These are phyloP conservation scores for Bufo bufo DNA, from an alignment of 2,113 vertebrate species.

Conservation along the genomic window DNA sequence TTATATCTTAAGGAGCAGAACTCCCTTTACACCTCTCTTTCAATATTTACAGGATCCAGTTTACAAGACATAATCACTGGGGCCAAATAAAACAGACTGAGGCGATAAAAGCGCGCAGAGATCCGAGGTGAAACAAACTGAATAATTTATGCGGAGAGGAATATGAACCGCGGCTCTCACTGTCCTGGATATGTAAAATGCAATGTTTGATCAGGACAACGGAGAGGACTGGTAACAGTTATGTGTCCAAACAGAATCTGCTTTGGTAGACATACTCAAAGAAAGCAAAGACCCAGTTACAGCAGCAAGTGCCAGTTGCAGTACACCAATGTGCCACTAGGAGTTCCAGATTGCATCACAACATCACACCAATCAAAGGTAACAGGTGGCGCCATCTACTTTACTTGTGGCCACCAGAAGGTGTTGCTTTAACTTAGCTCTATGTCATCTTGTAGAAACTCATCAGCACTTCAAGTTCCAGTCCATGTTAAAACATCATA, in stretches of 20 bases:
- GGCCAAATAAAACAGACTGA: conserved; percentile 13
- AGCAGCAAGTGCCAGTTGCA: not conserved
- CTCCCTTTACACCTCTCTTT: not conserved
- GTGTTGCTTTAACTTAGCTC: too few relatives aligned
- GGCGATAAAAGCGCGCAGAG: not conserved
- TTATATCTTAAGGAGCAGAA: not conserved
- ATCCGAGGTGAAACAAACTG: not conserved
- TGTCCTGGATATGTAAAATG: not conserved
- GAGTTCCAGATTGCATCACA: not conserved
- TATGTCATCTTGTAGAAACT: too few relatives aligned
- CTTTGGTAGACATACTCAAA: not conserved
- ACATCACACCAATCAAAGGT: too few relatives aligned
- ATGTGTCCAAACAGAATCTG: not conserved
- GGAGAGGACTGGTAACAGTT: not conserved
- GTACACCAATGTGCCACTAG: not conserved
- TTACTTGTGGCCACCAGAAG: too few relatives aligned
- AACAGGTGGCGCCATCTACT: too few relatives aligned
- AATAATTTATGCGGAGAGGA: not conserved
- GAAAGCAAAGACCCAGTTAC: not conserved
- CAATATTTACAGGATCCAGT: not conserved
- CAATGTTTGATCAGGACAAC: not conserved
- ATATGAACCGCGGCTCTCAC: not conserved
- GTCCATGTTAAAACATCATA: not conserved
- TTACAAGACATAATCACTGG: conserved; percentile 16
- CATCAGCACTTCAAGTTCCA: not conserved